Base-by-base conservation (phyloP, 1,140 invertebrate species). In the Pseudomyrmex sp. region DNA sequence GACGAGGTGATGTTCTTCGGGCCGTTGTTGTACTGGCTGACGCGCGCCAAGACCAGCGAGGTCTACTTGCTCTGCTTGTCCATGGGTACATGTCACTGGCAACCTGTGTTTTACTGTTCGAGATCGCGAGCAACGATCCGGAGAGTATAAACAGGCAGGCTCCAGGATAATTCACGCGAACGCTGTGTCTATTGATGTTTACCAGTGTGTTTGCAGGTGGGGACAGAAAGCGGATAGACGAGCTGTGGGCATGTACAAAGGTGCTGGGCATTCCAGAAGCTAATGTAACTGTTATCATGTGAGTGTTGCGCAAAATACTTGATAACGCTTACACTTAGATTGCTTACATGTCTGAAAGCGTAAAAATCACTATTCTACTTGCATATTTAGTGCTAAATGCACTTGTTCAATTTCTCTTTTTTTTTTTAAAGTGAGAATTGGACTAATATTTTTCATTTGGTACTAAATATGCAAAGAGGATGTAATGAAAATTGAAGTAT, bases 1-100 rank as follows among this genome's bases (percentile, higher is more conserved):
- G 98, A 99, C 92, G 99, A 99, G 93, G 98, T 98, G 85, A 99
- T 99, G 99, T 99, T 99, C 93, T 99, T 99, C 93, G 98, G 98
- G 0, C 99, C 99, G 8, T 96, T 98, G 23, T 96, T 99, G 82
- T 95, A 98, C 83, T 96, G 95, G 92, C 95, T 96, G 54, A 94
- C 93, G n/a, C 96, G 95, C 89, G 95, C 96, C 50, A 95, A 95
- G 85, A 95, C 94, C 88, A 96, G 94, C 88, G 94, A 95, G 87
- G 95, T 99, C 61, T 97, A 97, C 92, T 87, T 99, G 26, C 94
- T 99, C 20, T 99, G 98, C 94, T 94, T 99, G 76, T 97, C 98
- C 9, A 96, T 96, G 93, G 98, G 98, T 97, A 95, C 89, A 91
- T 93, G 63, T 84, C 69, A 69, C 61, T 35, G 1, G 5, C 10